These are phyloP conservation scores for Passer domesticus DNA, from an alignment of 2,113 vertebrate genomes.

Conservation along the genomic window DNA sequence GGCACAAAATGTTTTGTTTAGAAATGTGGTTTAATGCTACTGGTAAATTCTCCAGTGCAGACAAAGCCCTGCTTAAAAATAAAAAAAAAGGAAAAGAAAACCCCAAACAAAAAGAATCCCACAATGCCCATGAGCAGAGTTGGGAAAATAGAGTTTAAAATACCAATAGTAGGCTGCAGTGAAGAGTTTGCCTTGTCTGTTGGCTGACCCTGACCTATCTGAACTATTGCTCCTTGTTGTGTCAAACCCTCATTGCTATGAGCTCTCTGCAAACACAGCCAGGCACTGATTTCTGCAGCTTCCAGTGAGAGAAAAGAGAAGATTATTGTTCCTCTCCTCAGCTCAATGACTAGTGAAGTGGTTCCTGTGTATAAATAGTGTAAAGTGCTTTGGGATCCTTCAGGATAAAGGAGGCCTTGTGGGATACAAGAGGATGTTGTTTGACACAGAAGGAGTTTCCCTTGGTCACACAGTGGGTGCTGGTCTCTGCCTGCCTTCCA, in stretches of 20 bases:
- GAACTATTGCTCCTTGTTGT: not conserved
- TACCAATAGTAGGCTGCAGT: not conserved
- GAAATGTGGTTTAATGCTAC: not conserved
- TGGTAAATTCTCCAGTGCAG: not conserved
- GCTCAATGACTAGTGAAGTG: conserved; percentile 52
- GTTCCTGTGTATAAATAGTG: conserved; percentile 53
- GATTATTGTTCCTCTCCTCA: conserved; percentile 11
- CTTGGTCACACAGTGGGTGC: not conserved
- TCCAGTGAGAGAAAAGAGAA: not conserved
- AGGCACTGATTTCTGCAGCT: conserved; percentile 8
- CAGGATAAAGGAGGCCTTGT: conserved; percentile 59
- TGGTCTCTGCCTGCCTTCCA: not conserved
- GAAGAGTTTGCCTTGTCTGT: not conserved
- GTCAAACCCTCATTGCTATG: not conserved
- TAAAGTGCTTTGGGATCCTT: conserved; percentile 30
- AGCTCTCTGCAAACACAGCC: not conserved
- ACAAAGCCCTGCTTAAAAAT: not conserved
- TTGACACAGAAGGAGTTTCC: not conserved
- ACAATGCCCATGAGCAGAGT: not conserved
- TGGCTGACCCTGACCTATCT: not conserved
- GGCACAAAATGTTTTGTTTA: conserved; percentile 5
- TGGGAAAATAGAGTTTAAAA: not conserved
- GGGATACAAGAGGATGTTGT: conserved; percentile 32
- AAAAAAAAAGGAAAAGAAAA: not conserved
- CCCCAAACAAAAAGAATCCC: not conserved